Base-by-base conservation (phyloP, 2,113 vertebrate genomes). In the Hippocampus barbouri region DNA sequence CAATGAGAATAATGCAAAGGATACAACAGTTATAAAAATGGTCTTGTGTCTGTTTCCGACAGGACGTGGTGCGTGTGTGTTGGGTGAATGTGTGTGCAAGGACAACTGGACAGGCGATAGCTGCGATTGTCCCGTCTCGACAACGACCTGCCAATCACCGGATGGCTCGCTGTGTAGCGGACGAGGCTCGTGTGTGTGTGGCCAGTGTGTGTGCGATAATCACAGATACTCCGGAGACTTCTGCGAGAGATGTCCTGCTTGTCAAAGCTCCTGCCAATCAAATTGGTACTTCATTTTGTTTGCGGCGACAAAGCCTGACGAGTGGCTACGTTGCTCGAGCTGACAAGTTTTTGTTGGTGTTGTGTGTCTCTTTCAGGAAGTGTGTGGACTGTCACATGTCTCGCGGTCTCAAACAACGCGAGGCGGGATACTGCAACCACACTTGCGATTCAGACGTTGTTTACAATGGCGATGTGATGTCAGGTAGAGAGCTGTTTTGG, bases 21-120 rank as follows among this genome's bases (percentile, higher is more conserved):
- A 34, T 34, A 34, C 30, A 65, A 53, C 16, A 2, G 15, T 18
- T 25, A 5, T 8, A 9, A 30, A 34, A 61, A 30, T 15, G 16
- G 43, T 40, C 18, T 18, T 47, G 0, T 69, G 3, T 77, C 0
- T 83, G n/a, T 73, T 30, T 20, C 11, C 61, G 34, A 27, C 85
- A 99, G 97, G 95, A n/a, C 93, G 91, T 14, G 97, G 97, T 21
- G 92, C 91, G 84, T 99, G 97, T 85, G 93, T 95, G 86, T 89
- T 78, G 3, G 94, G 95, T 12, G 90, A 91, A 72, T 98, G 97
- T 76, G 92, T 77, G 73, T 99, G 97, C 69, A 90, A 93, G 65
- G 77, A 79, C 11, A 93, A 93, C 77, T 99, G 96, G 96, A 94
- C 94, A 73, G 96, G 97, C 8, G 94, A 98, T 34, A 92, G 83